phyloP scores from a whole-genome alignment of 2,113 vertebrate species.

The Dasypus novemcinctus region DNA sequence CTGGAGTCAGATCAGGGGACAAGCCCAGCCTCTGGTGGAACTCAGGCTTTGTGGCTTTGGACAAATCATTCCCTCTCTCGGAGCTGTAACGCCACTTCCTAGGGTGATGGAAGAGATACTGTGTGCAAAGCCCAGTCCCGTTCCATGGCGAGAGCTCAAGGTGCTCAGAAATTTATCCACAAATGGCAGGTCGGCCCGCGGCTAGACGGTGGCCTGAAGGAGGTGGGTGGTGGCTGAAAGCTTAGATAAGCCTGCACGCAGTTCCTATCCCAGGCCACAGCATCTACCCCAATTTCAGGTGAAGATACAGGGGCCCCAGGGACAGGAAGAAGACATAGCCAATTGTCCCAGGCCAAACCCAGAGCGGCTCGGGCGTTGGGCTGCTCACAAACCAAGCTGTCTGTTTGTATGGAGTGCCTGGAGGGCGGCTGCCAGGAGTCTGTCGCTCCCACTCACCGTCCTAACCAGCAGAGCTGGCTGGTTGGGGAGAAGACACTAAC shows the following conservation, averaged over 20 bases:
- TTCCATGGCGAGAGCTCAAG: too few species aligned
- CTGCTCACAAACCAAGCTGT: constrained; percentile 65
- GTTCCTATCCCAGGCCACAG: constrained; percentile 1
- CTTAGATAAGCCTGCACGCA: constrained; percentile 39
- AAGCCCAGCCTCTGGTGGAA: not conserved
- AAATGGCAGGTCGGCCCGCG: too few species aligned
- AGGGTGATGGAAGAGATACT: not conserved
- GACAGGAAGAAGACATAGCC: constrained; percentile 62
- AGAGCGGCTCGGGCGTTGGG: constrained; percentile 70
- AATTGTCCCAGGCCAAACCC: constrained; percentile 60
- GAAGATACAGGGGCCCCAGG: constrained; percentile 63
- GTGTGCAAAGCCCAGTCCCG: not conserved
- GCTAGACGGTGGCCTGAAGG: too few species aligned
- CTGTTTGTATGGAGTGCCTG: constrained; percentile 73
- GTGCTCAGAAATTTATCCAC: not conserved
- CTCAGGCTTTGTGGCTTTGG: not conserved
- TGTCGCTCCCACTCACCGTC: constrained; percentile 55
- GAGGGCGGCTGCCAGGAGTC: constrained; percentile 64
- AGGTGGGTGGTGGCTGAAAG: too few species aligned
- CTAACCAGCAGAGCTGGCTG: constrained; percentile 67
- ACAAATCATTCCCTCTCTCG: not conserved
- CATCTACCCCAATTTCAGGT: constrained; percentile 63
- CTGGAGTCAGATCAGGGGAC: not conserved
- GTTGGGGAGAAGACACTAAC: constrained; percentile 72
- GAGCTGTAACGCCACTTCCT: not conserved